Conservation (phyloP, 2,797 vertebrate genomes). For the Scyliorhinus canicula region DNA sequence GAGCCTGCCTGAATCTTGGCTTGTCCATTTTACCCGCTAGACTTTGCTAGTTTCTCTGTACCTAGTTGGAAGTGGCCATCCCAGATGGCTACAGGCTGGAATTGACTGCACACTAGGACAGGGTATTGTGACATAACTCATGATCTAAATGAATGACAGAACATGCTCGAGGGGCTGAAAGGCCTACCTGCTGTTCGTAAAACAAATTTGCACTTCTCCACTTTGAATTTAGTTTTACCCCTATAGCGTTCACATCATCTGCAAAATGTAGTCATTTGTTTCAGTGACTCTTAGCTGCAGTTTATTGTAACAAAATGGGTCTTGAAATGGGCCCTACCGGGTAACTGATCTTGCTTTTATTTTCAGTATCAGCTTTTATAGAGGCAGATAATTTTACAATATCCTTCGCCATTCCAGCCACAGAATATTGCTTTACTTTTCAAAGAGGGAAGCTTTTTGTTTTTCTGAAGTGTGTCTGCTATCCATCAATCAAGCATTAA, state of each 20-base stretch:
- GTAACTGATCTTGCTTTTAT: not conserved
- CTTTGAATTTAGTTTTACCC: not conserved
- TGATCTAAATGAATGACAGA: not conserved
- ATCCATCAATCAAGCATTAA: not conserved
- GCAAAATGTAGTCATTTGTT: not conserved
- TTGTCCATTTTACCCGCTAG: too few species aligned
- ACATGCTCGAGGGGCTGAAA: not conserved
- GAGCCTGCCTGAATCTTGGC: too few species aligned
- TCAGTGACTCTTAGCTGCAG: not conserved
- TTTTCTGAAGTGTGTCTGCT: not conserved
- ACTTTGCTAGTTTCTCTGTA: too few species aligned
- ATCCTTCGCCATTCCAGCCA: not conserved
- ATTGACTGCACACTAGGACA: too few species aligned
- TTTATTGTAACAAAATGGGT: not conserved
- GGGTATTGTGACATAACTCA: too few species aligned
- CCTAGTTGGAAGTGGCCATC: too few species aligned
- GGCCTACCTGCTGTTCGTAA: not conserved
- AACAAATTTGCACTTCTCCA: not conserved
- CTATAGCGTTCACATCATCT: not conserved
- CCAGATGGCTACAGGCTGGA: too few species aligned
- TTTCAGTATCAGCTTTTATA: not conserved
- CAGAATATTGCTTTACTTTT: not conserved
- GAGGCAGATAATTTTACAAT: not conserved
- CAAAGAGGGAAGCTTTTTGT: not conserved
- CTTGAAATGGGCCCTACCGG: not conserved